Conservation (phyloP, 2,797 vertebrate genomes). For the Potorous gilbertii region DNA sequence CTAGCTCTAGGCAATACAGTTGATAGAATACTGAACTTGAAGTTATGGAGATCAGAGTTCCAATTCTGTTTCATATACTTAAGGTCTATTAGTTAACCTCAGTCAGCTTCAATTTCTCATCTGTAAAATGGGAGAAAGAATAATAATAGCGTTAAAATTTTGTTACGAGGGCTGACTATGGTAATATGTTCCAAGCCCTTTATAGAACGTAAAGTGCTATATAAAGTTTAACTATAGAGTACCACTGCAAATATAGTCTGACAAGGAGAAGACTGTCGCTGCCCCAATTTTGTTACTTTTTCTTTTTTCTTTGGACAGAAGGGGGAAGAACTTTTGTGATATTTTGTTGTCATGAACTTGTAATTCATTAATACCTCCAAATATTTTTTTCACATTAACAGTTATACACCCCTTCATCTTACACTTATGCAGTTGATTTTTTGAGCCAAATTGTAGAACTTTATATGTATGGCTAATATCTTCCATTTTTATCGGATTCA, state of each 20-base stretch:
- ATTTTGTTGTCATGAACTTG: background rate
- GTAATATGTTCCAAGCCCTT: too few relatives aligned
- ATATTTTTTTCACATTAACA: background rate
- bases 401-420: background rate
- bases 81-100: too few relatives aligned
- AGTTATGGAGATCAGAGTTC: too few relatives aligned
- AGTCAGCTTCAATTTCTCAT: too few relatives aligned
- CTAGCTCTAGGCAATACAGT: too few relatives aligned
- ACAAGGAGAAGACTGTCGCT: background rate
- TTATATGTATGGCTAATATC: background rate
- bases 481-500: background rate
- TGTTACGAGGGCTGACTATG: too few relatives aligned
- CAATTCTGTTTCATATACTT: too few relatives aligned
- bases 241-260: too few relatives aligned
- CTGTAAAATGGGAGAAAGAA: too few relatives aligned
- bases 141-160: too few relatives aligned
- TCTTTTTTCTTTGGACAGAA: background rate
- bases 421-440: background rate
- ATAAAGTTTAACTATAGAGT: background rate
- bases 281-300: background rate
- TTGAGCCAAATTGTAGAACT: background rate
- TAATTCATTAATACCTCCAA: background rate
- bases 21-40: too few relatives aligned
- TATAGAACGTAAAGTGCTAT: background rate
- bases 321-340: background rate